phyloP scores from a whole-genome alignment of 2,888 invertebrate species.

The Melanargia galathea region DNA sequence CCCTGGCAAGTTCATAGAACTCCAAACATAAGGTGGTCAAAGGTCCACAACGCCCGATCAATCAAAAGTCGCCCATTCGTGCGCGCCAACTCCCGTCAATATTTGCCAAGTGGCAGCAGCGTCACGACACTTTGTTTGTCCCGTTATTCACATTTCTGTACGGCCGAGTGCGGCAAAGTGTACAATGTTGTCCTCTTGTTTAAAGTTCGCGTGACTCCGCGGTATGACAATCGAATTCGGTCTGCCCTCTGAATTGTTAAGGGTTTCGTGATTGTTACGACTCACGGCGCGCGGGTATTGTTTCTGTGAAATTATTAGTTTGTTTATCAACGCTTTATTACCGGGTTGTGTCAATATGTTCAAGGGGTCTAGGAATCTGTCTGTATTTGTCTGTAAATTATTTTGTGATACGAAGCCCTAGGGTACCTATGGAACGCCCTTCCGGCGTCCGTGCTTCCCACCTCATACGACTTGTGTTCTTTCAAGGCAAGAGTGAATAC shows the following conservation, averaged over 20 bases:
- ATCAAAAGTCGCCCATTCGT: slow-evolving; percentile 75
- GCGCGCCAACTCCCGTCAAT: slow-evolving; percentile 64
- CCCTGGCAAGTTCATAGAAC: slow-evolving; percentile 24
- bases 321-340: slow-evolving; percentile 12
- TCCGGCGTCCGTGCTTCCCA: too few relatives aligned
- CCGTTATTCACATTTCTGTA: slow-evolving; percentile 75
- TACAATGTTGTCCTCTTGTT: slow-evolving; percentile 47
- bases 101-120: slow-evolving; percentile 64
- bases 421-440: too few relatives aligned
- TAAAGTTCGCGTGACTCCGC: slow-evolving; percentile 69
- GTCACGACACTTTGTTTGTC: slow-evolving; percentile 59
- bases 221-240: slow-evolving; percentile 64
- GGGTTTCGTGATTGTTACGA: slow-evolving; percentile 42
- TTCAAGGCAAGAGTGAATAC: too few relatives aligned
- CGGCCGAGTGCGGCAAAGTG: slow-evolving; percentile 51
- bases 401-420: neutral
- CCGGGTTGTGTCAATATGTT: neutral
- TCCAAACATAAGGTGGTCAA: slow-evolving; percentile 46
- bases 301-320: slow-evolving; percentile 30
- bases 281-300: too few relatives aligned
- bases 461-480: too few relatives aligned
- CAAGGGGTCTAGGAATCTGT: neutral
- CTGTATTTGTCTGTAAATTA: neutral
- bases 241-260: slow-evolving; percentile 51
- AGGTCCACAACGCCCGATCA: slow-evolving; percentile 65